Percentiles rank a stretch among this genome's conserved stretches.
Evolutionary conservation across 2,888 invertebrate genomes (phyloP).

Genomic region (Polymixis lichenea): DNA sequence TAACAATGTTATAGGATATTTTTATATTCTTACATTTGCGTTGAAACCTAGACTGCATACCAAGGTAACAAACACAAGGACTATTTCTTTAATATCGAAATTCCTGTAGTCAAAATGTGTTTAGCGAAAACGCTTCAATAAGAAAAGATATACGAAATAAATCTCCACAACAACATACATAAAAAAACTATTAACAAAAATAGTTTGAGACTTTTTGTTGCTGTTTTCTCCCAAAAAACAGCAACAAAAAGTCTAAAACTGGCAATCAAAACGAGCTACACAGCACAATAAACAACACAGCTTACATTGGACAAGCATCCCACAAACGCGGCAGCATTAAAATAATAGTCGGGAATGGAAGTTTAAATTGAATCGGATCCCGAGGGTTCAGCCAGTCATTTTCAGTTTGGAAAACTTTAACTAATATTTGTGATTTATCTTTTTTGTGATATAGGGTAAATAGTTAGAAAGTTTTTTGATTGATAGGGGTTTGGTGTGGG

Average conservation of each 20-base stretch:
- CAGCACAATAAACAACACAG: conserved; percentile 31
- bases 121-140: background rate
- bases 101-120: background rate
- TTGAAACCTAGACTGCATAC: background rate
- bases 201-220: too few relatives aligned
- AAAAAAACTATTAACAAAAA: background rate
- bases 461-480: conserved; percentile 44
- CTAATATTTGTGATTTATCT: conserved; percentile 49
- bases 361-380: conserved; percentile 66
- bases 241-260: background rate
- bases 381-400: conserved; percentile 47
- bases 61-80: background rate
- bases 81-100: too few relatives aligned
- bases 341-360: conserved; percentile 62
- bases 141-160: background rate
- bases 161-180: background rate
- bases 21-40: background rate
- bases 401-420: conserved; percentile 51
- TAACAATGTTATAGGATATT: too few relatives aligned
- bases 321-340: conserved; percentile 53
- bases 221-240: background rate
- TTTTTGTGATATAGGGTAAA: conserved; percentile 28
- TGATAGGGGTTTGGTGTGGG: conserved; percentile 32
- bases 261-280: conserved; percentile 29
- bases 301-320: conserved; percentile 35